phyloP scores from a whole-genome alignment of 2,113 vertebrate species.

The Rhabdornis inornatus region DNA sequence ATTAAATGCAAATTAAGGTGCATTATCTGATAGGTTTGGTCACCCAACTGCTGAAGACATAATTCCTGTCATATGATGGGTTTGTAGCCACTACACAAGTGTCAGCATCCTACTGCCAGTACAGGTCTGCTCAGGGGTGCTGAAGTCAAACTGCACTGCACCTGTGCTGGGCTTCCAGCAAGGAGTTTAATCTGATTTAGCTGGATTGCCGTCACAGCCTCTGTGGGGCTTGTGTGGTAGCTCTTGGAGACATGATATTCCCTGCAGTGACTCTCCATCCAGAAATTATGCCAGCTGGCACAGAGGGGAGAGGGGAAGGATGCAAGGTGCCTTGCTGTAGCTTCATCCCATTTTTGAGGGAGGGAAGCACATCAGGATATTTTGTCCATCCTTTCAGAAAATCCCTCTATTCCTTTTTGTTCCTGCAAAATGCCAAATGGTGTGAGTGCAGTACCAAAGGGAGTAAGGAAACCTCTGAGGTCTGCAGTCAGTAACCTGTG shows the following conservation, averaged over 20 bases:
- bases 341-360: not conserved
- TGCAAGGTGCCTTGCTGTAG: not conserved
- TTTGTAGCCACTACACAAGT: not conserved
- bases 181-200: not conserved
- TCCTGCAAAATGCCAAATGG: not conserved
- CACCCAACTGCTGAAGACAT: not conserved
- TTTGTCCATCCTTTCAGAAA: not conserved
- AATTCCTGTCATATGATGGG: not conserved
- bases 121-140: not conserved
- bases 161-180: not conserved
- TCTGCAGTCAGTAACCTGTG: not conserved
- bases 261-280: not conserved
- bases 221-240: accelerated
- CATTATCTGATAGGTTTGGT: not conserved
- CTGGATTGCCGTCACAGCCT: not conserved
- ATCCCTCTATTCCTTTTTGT: not conserved
- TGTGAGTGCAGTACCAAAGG: not conserved
- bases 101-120: not conserved
- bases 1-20: not conserved
- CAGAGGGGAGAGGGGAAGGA: not conserved
- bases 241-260: not conserved
- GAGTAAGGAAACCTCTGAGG: not conserved
- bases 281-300: not conserved
- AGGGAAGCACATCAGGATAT: not conserved
- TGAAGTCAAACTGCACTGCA: not conserved